These are phyloP conservation scores for Eilema depressum DNA, from an alignment of 2,888 invertebrate species.

Conservation along the genomic window DNA sequence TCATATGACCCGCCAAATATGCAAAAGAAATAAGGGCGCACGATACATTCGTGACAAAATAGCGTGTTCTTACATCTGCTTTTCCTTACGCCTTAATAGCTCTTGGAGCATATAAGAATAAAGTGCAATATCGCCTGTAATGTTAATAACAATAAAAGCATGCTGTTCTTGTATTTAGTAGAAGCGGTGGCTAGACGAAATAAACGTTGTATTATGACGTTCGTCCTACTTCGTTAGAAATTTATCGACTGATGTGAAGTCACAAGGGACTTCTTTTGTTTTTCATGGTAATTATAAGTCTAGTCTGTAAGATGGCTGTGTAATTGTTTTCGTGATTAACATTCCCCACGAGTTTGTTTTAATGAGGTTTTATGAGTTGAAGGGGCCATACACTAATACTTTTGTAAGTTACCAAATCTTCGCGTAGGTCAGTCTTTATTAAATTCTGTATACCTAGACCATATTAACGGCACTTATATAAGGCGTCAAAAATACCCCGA, in stretches of 20 bases:
- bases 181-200: slow-evolving; percentile 70
- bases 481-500: neutral
- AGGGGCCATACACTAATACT: too few species aligned
- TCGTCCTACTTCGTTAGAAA: slow-evolving; percentile 49
- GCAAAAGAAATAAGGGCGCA: slow-evolving; percentile 76
- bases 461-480: too few species aligned
- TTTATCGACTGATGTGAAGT: slow-evolving; percentile 49
- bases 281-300: slow-evolving; percentile 34
- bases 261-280: slow-evolving; percentile 29
- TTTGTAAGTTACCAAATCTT: too few species aligned
- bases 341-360: neutral
- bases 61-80: slow-evolving; percentile 63
- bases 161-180: slow-evolving; percentile 53
- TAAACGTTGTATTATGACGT: slow-evolving; percentile 65
- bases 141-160: slow-evolving; percentile 46
- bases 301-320: slow-evolving; percentile 35
- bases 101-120: slow-evolving; percentile 46
- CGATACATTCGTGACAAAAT: slow-evolving; percentile 76
- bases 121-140: slow-evolving; percentile 49
- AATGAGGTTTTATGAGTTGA: neutral
- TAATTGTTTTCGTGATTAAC: slow-evolving; percentile 7
- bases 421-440: too few species aligned
- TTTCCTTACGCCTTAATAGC: slow-evolving; percentile 34
- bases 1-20: slow-evolving; percentile 38
- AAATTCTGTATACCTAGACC: too few species aligned